phyloP scores from a whole-genome alignment of 2,113 vertebrate genomes.

The Actinemys pallida region DNA sequence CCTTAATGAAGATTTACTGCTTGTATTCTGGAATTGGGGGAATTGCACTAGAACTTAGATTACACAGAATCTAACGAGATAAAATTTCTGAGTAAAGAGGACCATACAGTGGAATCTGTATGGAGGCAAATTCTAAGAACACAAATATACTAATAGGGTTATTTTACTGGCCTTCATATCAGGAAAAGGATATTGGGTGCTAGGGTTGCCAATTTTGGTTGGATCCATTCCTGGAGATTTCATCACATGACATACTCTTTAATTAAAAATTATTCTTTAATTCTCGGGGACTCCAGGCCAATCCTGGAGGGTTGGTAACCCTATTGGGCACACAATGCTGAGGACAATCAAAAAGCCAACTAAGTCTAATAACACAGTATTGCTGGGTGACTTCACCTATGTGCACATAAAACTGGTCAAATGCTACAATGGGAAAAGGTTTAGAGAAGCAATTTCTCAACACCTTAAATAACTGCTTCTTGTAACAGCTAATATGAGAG shows the following conservation, averaged over 20 bases:
- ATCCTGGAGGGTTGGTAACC: no score
- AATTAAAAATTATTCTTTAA: no score
- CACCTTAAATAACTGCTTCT: background rate
- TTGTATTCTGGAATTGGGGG: background rate
- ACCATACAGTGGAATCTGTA: slow-evolving; percentile 4
- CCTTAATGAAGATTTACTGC: background rate
- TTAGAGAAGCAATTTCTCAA: background rate
- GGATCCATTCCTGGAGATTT: no score
- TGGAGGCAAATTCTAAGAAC: background rate
- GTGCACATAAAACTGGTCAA: background rate
- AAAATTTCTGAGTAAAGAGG: background rate
- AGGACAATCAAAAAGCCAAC: slow-evolving; percentile 56
- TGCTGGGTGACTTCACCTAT: slow-evolving; percentile 13
- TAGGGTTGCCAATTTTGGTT: no score
- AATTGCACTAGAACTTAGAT: background rate
- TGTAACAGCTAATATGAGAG: background rate
- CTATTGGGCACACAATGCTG: slow-evolving; percentile 25
- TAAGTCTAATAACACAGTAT: slow-evolving; percentile 26
- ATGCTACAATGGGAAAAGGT: background rate
- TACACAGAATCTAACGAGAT: background rate
- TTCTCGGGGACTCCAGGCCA: no score
- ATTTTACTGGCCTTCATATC: slow-evolving; percentile 35
- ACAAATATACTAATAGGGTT: background rate
- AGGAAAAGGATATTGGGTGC: slow-evolving; percentile 58
- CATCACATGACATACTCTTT: no score